Percentiles rank a stretch among this genome's conserved stretches.
Evolutionary conservation across 2,797 vertebrate species (phyloP).

Genomic region (Coendou prehensilis): DNA sequence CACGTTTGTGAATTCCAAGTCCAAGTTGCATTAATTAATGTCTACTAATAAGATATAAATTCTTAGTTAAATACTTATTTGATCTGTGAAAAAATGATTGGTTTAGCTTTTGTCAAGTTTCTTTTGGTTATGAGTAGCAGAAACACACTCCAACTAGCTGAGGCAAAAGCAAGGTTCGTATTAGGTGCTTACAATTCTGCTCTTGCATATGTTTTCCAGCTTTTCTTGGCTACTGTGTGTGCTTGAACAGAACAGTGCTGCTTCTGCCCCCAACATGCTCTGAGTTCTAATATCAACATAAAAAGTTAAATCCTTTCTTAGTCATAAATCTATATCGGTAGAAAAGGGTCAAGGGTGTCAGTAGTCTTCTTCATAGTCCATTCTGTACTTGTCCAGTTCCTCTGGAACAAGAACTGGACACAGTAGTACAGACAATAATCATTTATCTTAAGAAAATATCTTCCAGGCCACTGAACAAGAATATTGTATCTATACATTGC

Average conservation of each 20-base stretch:
- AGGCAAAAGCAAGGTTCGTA: background rate
- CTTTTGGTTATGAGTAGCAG: background rate
- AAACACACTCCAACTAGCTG: conserved; percentile 1
- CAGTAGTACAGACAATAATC: background rate
- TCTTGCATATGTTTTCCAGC: background rate
- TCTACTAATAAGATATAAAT: conserved; percentile 62
- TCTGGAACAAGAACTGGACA: background rate
- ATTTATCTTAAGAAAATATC: background rate
- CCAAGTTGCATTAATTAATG: conserved; percentile 68
- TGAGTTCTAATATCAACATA: background rate
- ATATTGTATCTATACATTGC: background rate
- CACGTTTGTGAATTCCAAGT: conserved; percentile 69
- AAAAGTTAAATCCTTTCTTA: background rate
- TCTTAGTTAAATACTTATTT: conserved; percentile 61
- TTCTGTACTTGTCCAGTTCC: background rate
- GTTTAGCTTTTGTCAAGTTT: conserved; percentile 35
- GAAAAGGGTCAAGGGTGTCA: background rate
- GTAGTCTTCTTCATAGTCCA: background rate
- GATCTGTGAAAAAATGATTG: conserved; percentile 41
- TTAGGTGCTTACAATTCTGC: background rate
- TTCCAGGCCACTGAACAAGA: background rate
- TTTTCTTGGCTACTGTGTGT: background rate
- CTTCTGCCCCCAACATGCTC: rapidly evolving
- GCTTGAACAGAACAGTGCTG: background rate
- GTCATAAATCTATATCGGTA: background rate